phyloP scores from a whole-genome alignment of 2,113 vertebrate species.

The Morone chrysops region DNA sequence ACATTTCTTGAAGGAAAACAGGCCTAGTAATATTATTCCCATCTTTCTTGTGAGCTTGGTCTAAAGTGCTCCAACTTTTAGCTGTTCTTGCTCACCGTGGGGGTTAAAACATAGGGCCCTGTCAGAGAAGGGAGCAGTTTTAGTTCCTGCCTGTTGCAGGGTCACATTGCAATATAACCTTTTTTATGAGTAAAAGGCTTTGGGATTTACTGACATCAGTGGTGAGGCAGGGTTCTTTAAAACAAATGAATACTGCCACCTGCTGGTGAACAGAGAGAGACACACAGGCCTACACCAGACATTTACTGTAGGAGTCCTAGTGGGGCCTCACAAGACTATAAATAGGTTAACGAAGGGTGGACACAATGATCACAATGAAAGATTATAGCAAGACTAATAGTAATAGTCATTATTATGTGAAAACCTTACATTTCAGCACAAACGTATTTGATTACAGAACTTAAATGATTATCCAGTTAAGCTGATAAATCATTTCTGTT shows the following conservation, averaged over 20 bases:
- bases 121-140: not conserved
- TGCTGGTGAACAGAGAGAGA: slow-evolving; percentile 13
- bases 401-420: not conserved
- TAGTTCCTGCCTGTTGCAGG: not conserved
- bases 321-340: not conserved
- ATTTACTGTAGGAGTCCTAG: not conserved
- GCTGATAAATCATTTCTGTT: no score
- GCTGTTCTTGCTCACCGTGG: not conserved
- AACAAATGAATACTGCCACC: slow-evolving; percentile 17
- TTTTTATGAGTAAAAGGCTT: no score
- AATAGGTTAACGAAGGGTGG: not conserved
- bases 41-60: not conserved
- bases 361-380: not conserved
- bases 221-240: not conserved
- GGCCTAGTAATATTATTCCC: not conserved
- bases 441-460: no score
- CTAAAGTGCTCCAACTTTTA: not conserved
- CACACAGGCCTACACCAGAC: not conserved
- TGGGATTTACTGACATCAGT: not conserved
- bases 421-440: no score
- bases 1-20: not conserved
- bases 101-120: not conserved
- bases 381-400: not conserved
- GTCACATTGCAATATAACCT: not conserved
- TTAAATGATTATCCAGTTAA: no score